Evolutionary conservation across 1,140 invertebrate genomes (phyloP), one percentile per base, ranked within the genome.

Genomic region (Drosophila ohnishii): DNA sequence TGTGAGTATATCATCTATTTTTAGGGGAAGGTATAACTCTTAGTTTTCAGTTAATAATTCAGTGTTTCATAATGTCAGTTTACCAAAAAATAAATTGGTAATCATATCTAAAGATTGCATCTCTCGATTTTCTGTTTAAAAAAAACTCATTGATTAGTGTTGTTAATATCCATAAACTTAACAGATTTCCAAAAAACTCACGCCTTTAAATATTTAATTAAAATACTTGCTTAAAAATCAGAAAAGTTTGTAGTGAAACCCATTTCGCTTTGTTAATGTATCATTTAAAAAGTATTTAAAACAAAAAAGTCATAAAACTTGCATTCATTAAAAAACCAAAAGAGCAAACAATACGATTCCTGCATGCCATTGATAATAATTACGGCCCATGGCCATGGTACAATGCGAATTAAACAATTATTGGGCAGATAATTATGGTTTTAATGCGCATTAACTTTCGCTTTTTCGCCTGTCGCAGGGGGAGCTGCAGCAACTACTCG

Each of bases 401-500:
- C 34, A 65, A 60, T 60, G 22, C 37, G 22, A 63, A 77, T 66
- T 50, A 45, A 80, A 81, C 76, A 86, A 57, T 63, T 63, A 65
- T 61, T 59, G 60, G 60, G 44, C 39, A n/a, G 47, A 74, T 75
- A 80, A 87, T 81, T 77, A 62, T 32, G 47, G 19, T 64, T 47
- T 57, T 44, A 48, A 47, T 59, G 51, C 25, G 64, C 16, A 79
- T 51, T 59, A 75, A 50, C 67, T 65, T 75, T 82, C 50, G 40
- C 56, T 67, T 53, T 58, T 57, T 14, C 22, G 8, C 13, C 4
- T 14, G 1, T 69, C 44, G 11, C 73, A 91, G 90, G 90, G 90
- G 8, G 90, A 91, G 37, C 61, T 91, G 66, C 90, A 91, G 45
- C 90, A 91, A 66, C 61, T 91, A 22, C 64, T 91, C 28, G 78